Evolutionary conservation across 2,888 invertebrate species (phyloP).

Genomic region (Stenodera caucasica): DNA sequence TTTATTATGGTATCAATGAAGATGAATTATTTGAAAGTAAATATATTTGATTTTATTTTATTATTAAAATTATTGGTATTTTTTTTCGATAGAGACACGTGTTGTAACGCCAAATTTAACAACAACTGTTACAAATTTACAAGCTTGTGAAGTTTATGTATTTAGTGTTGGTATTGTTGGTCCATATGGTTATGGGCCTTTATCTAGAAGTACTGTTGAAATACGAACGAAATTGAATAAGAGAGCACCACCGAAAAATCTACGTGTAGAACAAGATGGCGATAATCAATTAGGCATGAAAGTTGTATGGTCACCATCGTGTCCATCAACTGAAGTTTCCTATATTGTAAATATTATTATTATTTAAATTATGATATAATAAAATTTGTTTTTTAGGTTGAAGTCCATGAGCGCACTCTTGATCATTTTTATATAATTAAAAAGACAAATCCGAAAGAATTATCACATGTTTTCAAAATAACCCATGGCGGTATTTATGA

Average conservation of each 20-base stretch:
- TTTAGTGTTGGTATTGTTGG: slow-evolving; percentile 70
- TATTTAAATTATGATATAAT: neutral
- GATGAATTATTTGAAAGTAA: slow-evolving; percentile 65
- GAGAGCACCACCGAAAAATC: slow-evolving; percentile 70
- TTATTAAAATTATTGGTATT: slow-evolving; percentile 19
- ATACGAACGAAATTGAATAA: slow-evolving; percentile 54
- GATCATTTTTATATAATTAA: slow-evolving; percentile 51
- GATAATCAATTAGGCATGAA: slow-evolving; percentile 57
- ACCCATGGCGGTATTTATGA: slow-evolving; percentile 60
- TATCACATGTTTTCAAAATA: slow-evolving; percentile 55
- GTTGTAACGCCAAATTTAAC: slow-evolving; percentile 59
- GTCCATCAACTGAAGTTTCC: slow-evolving; percentile 59
- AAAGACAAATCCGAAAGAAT: slow-evolving; percentile 17
- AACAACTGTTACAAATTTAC: slow-evolving; percentile 63
- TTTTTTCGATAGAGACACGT: slow-evolving; percentile 54
- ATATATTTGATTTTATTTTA: no score
- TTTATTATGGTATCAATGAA: slow-evolving; percentile 68
- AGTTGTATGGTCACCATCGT: slow-evolving; percentile 74
- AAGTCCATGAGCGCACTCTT: slow-evolving; percentile 56
- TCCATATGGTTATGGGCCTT: slow-evolving; percentile 68
- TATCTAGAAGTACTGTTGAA: slow-evolving; percentile 56
- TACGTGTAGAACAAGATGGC: slow-evolving; percentile 57
- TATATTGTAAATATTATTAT: slow-evolving; percentile 30
- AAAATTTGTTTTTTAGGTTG: slow-evolving; percentile 51
- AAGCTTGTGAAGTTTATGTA: slow-evolving; percentile 74